Conservation (phyloP, 1,140 invertebrate genomes). For the Andricus grossulariae region DNA sequence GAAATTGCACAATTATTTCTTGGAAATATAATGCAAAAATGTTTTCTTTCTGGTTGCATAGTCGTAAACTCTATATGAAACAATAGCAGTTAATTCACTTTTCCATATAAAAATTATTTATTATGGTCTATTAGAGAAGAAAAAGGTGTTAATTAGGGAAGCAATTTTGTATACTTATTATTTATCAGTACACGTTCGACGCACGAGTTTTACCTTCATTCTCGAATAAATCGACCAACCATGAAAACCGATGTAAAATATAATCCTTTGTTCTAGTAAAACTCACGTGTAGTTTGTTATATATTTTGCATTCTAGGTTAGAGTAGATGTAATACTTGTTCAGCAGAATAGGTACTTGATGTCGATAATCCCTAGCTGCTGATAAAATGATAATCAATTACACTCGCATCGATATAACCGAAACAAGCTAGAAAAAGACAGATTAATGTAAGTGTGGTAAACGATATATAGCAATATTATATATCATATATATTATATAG, state of each 20-base stretch:
- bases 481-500: not conserved
- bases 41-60: too few relatives aligned
- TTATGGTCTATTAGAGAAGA: too few relatives aligned
- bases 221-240: not conserved
- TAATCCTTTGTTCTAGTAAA: constrained; percentile 6
- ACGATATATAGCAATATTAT: not conserved
- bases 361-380: not conserved
- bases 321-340: constrained; percentile 11
- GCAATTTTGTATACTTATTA: too few relatives aligned
- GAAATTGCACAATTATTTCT: too few relatives aligned
- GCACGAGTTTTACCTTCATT: not conserved
- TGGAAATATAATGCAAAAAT: too few relatives aligned
- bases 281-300: not conserved
- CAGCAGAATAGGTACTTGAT: not conserved
- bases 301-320: not conserved
- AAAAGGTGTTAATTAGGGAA: too few relatives aligned
- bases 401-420: not conserved
- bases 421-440: not conserved
- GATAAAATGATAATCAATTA: constrained; percentile 14
- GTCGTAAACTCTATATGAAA: too few relatives aligned
- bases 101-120: too few relatives aligned
- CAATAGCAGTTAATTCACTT: too few relatives aligned
- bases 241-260: not conserved
- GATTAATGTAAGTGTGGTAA: not conserved
- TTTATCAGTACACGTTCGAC: too few relatives aligned